These are phyloP conservation scores for Dendrolimus pini DNA, from an alignment of 2,888 invertebrate species.

Conservation along the genomic window DNA sequence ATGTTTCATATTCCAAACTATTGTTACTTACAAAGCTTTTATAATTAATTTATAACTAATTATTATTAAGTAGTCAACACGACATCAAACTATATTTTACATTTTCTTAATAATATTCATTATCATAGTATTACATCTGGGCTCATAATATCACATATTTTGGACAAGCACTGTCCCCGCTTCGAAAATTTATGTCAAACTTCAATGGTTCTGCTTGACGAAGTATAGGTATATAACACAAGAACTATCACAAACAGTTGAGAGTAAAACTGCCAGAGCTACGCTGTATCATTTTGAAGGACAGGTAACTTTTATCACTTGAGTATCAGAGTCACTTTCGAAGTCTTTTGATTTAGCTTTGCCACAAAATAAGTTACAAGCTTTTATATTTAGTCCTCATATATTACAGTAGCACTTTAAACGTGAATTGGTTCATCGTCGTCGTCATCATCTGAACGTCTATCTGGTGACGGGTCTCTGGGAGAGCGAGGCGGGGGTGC, in stretches of 20 bases:
- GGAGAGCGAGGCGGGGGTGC: constrained; percentile 69
- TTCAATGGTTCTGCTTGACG: background rate
- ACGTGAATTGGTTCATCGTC: constrained; percentile 81
- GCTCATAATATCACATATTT: constrained; percentile 72
- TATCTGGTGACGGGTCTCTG: constrained; percentile 51
- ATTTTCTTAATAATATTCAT: constrained; percentile 36
- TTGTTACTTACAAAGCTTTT: constrained; percentile 51
- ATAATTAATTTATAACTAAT: constrained; percentile 23
- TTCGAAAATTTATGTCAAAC: constrained; percentile 15
- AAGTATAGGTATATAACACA: too few relatives aligned
- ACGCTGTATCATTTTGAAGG: too few relatives aligned
- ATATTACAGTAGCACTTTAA: constrained; percentile 35
- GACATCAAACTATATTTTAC: constrained; percentile 65
- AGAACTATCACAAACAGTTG: too few relatives aligned
- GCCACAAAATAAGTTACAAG: background rate
- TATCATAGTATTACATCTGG: constrained; percentile 42
- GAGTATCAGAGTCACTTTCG: background rate
- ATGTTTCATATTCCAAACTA: constrained; percentile 30
- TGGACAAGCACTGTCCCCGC: constrained; percentile 43
- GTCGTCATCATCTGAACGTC: constrained; percentile 71
- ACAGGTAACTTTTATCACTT: too few relatives aligned
- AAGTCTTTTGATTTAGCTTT: constrained; percentile 4
- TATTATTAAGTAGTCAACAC: constrained; percentile 36
- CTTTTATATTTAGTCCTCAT: background rate
- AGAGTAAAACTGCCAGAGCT: too few relatives aligned